phyloP scores from a whole-genome alignment of 2,797 vertebrate genomes.

The Hydrolagus colliei region DNA sequence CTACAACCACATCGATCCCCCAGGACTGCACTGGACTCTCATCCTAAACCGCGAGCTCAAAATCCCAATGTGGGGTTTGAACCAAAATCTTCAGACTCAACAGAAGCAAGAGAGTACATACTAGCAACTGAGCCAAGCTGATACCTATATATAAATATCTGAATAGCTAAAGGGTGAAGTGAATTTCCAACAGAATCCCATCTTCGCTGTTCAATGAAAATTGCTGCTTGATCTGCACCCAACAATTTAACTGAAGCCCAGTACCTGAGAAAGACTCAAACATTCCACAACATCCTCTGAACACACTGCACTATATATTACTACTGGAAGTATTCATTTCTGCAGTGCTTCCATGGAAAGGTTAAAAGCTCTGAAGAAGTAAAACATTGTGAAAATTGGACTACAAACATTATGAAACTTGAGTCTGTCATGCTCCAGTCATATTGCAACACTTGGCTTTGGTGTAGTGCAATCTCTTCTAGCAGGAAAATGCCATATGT shows the following conservation, averaged over 20 bases:
- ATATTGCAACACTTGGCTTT: not conserved
- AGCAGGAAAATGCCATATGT: too few relatives aligned
- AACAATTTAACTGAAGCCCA: not conserved
- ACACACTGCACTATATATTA: not conserved
- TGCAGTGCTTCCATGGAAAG: not conserved
- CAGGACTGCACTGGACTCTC: too few relatives aligned
- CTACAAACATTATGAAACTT: too few relatives aligned
- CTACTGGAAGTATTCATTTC: not conserved
- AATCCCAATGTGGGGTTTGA: too few relatives aligned
- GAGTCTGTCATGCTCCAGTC: too few relatives aligned
- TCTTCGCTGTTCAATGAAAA: not conserved
- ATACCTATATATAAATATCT: not conserved
- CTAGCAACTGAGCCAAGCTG: too few relatives aligned
- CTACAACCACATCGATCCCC: too few relatives aligned
- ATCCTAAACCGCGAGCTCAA: too few relatives aligned
- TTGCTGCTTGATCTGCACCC: not conserved
- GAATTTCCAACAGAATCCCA: not conserved
- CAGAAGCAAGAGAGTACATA: too few relatives aligned
- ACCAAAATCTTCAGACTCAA: too few relatives aligned
- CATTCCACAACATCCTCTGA: not conserved
- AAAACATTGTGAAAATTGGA: too few relatives aligned
- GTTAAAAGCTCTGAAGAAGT: not conserved
- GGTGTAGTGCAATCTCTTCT: not conserved
- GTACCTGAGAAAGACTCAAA: not conserved
- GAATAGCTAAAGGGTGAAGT: not conserved